A percentile compares a stretch with the other conserved stretches of the same genome.
Evolutionary conservation across 2,113 vertebrate species (phyloP).

Genomic region (Ciconia stormi): DNA sequence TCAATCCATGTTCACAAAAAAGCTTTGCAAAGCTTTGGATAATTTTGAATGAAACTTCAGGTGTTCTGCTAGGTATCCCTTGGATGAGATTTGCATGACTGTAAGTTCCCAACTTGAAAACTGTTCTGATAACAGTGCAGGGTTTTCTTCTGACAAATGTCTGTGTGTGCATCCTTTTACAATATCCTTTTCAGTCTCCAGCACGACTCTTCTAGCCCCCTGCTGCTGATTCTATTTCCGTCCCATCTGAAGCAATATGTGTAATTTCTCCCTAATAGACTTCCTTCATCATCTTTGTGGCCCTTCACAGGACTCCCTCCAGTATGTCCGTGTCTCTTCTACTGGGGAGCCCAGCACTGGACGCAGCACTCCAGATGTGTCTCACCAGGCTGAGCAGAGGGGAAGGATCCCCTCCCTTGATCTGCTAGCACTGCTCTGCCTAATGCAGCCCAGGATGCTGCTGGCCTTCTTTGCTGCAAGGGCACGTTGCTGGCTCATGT

Average conservation of each 20-base stretch:
- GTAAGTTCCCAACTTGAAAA: neutral
- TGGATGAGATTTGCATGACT: neutral
- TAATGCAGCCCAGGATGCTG: neutral
- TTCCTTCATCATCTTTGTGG: neutral
- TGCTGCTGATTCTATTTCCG: neutral
- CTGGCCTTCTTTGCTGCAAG: neutral
- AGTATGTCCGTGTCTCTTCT: fast-evolving
- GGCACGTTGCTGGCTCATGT: neutral
- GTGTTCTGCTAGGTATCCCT: neutral
- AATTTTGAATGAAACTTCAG: neutral
- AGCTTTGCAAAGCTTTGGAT: neutral
- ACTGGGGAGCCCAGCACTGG: neutral
- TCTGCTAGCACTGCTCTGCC: neutral
- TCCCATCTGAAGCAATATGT: neutral
- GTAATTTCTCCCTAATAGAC: neutral
- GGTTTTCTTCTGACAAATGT: neutral
- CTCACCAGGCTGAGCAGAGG: neutral
- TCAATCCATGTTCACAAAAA: neutral
- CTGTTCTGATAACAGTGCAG: neutral
- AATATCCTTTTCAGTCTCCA: neutral
- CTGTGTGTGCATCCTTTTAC: neutral
- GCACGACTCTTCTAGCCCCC: neutral
- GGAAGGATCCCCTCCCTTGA: neutral
- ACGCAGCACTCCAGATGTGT: neutral
- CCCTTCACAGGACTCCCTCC: neutral